Base-by-base conservation (phyloP, 2,888 invertebrate genomes). In the Cremastinae sp. region DNA sequence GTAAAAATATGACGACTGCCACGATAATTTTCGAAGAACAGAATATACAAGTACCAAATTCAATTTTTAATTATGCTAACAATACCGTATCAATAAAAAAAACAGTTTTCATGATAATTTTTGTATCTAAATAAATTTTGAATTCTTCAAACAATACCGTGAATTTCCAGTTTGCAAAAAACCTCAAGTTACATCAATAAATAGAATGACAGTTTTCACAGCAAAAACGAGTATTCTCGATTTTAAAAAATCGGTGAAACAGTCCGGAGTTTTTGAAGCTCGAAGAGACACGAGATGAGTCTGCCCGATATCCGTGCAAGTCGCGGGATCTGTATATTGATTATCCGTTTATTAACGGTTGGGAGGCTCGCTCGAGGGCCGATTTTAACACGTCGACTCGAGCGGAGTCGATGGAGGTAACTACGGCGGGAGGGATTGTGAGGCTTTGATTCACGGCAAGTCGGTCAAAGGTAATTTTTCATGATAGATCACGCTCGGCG, bases 391-490 rank as follows among this genome's bases (percentile, higher is more conserved):
- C n/a, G n/a, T n/a, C n/a, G n/a, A n/a, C n/a, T 10, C 41, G 18
- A 39, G 41, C 39, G 39, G 39, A 37, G 16, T 7, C 16, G 18
- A 22, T 53, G n/a, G 20, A 10, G 49, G 62, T n/a, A 62, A 62
- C 49, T 49, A 37, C 37, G 62, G 16, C 35, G 14, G 51, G 14
- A 39, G 43, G 16, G 22, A 22, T 65, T 20, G n/a, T n/a, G 51
- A 12, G 80, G 79, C 80, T 81, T 78, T 83, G 79, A 82, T 72
- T 80, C 78, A 83, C 82, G 82, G 83, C 80, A 82, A 82, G 79
- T 80, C 82, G 84, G 87, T 89, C 89, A 89, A 89, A 89, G 89
- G 89, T 89, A 89, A 89, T 89, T 89, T 89, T 89, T 89, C 89
- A 89, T 88, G 88, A 88, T 86, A 85, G 88, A 87, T 87, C 87